Conservation (phyloP, 23 tunicate genomes). For the Ascidia mentula region DNA sequence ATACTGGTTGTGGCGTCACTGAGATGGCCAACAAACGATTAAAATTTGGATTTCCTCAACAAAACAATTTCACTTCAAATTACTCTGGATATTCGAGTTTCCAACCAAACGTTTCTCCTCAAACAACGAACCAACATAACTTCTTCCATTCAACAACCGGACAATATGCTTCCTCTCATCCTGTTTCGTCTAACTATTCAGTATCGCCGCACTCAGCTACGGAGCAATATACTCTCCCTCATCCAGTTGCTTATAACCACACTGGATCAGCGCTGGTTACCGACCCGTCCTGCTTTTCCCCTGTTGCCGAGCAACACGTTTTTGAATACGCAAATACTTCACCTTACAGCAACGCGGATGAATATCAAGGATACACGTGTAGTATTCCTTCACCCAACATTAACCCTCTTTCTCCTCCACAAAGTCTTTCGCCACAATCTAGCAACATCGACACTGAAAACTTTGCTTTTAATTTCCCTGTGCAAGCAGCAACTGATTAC, state of each 20-base stretch:
- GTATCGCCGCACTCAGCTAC: too few relatives aligned
- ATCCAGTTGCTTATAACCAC: background rate
- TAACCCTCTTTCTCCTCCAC: background rate
- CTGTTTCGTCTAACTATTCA: too few relatives aligned
- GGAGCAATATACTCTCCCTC: background rate
- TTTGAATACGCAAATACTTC: background rate
- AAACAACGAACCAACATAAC: background rate
- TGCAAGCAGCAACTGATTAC: too few relatives aligned
- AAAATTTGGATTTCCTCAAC: background rate
- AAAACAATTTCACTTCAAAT: background rate
- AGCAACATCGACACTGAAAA: too few relatives aligned
- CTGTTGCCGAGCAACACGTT: background rate
- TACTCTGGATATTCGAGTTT: background rate
- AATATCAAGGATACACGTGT: background rate
- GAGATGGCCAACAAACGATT: slow-evolving; percentile 5
- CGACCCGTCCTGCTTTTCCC: background rate
- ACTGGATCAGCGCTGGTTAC: background rate
- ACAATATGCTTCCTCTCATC: background rate
- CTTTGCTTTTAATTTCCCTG: too few relatives aligned
- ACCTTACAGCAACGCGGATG: background rate
- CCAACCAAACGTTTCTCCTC: background rate
- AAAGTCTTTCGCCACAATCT: background rate
- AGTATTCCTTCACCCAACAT: background rate
- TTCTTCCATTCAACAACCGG: background rate
- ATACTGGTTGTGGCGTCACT: background rate